These are phyloP conservation scores for Radopholus similis DNA, from an alignment of 1,140 invertebrate species.

Conservation along the genomic window DNA sequence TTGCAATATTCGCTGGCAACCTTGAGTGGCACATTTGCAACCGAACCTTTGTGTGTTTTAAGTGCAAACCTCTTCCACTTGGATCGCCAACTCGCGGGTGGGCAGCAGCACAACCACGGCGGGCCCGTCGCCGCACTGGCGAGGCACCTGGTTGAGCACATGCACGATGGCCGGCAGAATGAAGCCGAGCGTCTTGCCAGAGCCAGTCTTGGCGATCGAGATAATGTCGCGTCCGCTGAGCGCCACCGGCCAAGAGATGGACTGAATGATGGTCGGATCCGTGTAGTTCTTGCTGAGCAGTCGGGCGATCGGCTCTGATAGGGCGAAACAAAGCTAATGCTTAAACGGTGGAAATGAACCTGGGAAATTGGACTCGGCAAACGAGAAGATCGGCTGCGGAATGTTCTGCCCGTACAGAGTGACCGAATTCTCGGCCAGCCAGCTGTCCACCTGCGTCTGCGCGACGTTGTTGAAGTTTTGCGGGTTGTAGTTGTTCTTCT, in stretches of 20 bases:
- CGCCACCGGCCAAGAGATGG: constrained; percentile 66
- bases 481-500: constrained; percentile 46
- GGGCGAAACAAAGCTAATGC: not conserved
- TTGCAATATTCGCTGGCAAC: constrained; percentile 83
- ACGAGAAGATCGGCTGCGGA: constrained; percentile 46
- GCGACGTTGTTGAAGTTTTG: constrained; percentile 30
- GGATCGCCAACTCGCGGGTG: constrained; percentile 84
- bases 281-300: constrained; percentile 43
- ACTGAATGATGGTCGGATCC: constrained; percentile 60
- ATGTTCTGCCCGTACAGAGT: constrained; percentile 43
- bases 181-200: constrained; percentile 77
- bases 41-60: constrained; percentile 60
- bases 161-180: constrained; percentile 72
- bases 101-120: constrained; percentile 77
- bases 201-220: constrained; percentile 86
- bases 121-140: constrained; percentile 39
- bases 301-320: constrained; percentile 30
- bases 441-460: constrained; percentile 40
- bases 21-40: constrained; percentile 91
- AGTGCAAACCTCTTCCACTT: constrained; percentile 68
- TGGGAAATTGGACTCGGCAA: constrained; percentile 44
- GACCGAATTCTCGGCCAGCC: constrained; percentile 45
- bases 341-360: not conserved
- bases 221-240: constrained; percentile 82
- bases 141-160: constrained; percentile 76